Percentiles rank a stretch among this genome's conserved stretches.
phyloP scores from a whole-genome alignment of 1,140 invertebrate species.

The Melanaphis sacchari region DNA sequence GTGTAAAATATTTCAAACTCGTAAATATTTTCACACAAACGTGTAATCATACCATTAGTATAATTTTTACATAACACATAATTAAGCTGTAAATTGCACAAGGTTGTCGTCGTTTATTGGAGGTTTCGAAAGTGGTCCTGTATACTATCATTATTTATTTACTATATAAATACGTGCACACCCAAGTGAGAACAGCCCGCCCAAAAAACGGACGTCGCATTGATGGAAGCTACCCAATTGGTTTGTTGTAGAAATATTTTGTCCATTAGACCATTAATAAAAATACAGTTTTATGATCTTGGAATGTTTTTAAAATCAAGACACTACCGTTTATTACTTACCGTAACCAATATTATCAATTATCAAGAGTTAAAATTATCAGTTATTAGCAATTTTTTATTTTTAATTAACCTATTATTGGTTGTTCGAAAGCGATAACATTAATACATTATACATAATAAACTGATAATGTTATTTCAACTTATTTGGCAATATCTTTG shows the following conservation, averaged over 20 bases:
- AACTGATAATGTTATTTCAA: not conserved
- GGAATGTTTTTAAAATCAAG: not conserved
- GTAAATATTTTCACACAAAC: not conserved
- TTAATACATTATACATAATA: not conserved
- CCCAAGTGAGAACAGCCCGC: not conserved
- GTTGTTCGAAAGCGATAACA: not conserved
- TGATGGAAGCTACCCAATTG: not conserved
- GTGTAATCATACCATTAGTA: slow-evolving; percentile 13
- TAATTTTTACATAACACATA: not conserved
- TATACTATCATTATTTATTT: slow-evolving; percentile 13
- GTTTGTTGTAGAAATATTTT: not conserved
- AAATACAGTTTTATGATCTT: not conserved
- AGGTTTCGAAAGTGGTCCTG: slow-evolving; percentile 27
- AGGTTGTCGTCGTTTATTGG: not conserved
- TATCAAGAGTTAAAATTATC: not conserved
- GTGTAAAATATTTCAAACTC: not conserved
- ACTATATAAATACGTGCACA: not conserved
- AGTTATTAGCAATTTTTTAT: not conserved
- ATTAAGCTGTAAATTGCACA: slow-evolving; percentile 41
- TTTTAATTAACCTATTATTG: not conserved
- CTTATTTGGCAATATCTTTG: not conserved
- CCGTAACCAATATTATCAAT: not conserved
- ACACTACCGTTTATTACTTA: not conserved
- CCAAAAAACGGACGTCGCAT: not conserved
- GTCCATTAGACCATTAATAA: not conserved